These are phyloP conservation scores for Mylabris phalerata DNA, from an alignment of 1,140 invertebrate genomes.

Conservation along the genomic window DNA sequence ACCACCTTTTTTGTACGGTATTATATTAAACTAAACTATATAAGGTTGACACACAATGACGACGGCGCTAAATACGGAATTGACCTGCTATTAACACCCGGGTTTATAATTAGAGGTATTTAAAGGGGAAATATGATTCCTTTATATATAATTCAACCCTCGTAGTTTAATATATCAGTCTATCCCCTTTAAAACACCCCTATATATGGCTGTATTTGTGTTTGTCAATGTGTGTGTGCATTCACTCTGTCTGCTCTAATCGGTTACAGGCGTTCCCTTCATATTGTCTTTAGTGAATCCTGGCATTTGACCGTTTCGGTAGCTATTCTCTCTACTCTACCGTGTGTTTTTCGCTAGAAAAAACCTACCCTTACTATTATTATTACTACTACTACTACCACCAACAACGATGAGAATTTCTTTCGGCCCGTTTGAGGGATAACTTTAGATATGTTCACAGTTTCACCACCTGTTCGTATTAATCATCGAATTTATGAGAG, in stretches of 20 bases:
- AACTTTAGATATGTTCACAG: no score
- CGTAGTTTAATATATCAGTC: conserved; percentile 24
- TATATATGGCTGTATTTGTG: not conserved
- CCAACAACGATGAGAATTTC: no score
- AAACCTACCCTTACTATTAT: not conserved
- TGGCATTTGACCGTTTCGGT: conserved; percentile 4
- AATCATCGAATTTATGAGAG: no score
- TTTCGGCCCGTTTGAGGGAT: no score
- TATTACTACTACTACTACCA: not conserved
- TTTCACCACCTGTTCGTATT: no score
- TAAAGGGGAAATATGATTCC: conserved; percentile 23
- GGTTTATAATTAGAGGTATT: conserved; percentile 35
- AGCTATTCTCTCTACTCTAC: not conserved
- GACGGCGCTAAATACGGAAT: conserved; percentile 30
- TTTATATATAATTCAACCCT: not conserved
- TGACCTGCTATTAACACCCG: conserved; percentile 38
- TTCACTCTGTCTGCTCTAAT: conserved; percentile 28
- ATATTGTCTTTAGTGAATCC: conserved; percentile 24
- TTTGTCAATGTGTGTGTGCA: no score
- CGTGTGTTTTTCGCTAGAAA: no score
- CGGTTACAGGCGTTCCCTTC: conserved; percentile 30
- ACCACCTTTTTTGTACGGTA: not conserved
- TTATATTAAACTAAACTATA: not conserved
- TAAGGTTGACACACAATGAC: conserved; percentile 5
- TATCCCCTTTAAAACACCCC: conserved; percentile 31